Conservation (phyloP, 2,113 vertebrate genomes). For the Irena cyanogastra region DNA sequence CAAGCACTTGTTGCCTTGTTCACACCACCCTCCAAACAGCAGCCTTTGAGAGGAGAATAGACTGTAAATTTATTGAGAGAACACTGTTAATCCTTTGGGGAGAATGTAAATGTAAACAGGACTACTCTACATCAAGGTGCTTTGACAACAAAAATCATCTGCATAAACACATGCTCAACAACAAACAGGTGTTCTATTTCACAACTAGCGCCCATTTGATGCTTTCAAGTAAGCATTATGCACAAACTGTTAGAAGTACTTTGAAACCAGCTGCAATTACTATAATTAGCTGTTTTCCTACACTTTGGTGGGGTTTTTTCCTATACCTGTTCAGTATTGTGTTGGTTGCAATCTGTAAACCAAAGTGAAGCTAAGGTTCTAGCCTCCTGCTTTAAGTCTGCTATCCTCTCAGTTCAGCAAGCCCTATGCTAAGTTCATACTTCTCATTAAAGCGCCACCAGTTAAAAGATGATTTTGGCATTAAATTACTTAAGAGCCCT, state of each 20-base stretch:
- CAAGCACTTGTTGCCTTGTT: conserved; percentile 81
- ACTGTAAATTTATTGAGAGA: conserved; percentile 81
- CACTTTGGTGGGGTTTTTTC: conserved; percentile 54
- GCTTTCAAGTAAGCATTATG: conserved; percentile 77
- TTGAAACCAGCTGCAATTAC: conserved; percentile 87
- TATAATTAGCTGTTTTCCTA: conserved; percentile 82
- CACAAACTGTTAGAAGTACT: conserved; percentile 84
- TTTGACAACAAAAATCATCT: conserved; percentile 89
- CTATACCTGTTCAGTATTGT: conserved; percentile 68
- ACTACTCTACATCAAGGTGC: conserved; percentile 83
- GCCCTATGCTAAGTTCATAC: background rate
- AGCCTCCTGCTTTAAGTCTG: background rate
- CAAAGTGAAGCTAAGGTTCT: conserved; percentile 1
- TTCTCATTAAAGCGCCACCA: background rate
- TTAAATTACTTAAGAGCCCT: background rate
- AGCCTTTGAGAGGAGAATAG: conserved; percentile 80
- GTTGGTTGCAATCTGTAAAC: conserved; percentile 9
- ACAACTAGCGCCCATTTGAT: conserved; percentile 82
- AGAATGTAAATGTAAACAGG: conserved; percentile 81
- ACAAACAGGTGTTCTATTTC: conserved; percentile 92
- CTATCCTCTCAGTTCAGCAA: background rate
- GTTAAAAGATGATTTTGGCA: background rate
- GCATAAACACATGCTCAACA: conserved; percentile 85
- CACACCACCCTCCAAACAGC: conserved; percentile 78
- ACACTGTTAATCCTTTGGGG: conserved; percentile 83